These are phyloP conservation scores for Morone saxatilis DNA, from an alignment of 2,113 vertebrate genomes.

Conservation along the genomic window DNA sequence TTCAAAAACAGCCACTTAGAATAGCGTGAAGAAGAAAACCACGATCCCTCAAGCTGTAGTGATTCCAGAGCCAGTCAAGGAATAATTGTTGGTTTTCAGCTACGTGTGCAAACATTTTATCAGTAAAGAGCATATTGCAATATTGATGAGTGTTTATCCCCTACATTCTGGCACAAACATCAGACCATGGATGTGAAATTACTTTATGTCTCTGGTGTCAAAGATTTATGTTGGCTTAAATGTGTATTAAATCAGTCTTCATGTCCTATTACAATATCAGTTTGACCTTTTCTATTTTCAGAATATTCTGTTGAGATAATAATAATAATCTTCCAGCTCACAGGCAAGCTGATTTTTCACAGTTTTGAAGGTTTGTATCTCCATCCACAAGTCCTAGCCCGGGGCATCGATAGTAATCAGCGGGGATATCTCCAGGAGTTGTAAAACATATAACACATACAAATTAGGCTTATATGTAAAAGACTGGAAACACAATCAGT, in stretches of 20 bases:
- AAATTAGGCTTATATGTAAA: background rate
- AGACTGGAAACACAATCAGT: background rate
- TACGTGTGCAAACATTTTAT: conserved; percentile 42
- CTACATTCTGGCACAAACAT: conserved; percentile 2
- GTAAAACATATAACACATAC: background rate
- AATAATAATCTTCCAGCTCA: conserved; percentile 14
- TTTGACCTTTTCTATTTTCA: conserved; percentile 25
- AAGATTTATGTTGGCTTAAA: conserved; percentile 1
- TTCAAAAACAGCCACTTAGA: background rate
- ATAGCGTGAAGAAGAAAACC: conserved; percentile 16
- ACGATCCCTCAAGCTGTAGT: conserved; percentile 14
- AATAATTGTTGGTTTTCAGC: conserved; percentile 6
- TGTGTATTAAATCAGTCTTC: background rate
- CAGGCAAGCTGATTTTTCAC: conserved; percentile 6
- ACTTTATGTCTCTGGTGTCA: background rate
- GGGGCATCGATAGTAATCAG: background rate
- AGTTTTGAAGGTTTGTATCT: conserved; percentile 11
- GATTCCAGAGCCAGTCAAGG: conserved; percentile 43
- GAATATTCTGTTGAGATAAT: conserved; percentile 12
- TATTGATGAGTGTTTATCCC: conserved; percentile 28
- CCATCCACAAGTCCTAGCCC: background rate
- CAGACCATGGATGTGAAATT: background rate
- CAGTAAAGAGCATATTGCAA: conserved; percentile 40
- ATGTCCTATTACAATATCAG: background rate
- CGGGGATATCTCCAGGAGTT: background rate